Conservation (phyloP, 2,888 invertebrate species). For the Drosophila borealis region DNA sequence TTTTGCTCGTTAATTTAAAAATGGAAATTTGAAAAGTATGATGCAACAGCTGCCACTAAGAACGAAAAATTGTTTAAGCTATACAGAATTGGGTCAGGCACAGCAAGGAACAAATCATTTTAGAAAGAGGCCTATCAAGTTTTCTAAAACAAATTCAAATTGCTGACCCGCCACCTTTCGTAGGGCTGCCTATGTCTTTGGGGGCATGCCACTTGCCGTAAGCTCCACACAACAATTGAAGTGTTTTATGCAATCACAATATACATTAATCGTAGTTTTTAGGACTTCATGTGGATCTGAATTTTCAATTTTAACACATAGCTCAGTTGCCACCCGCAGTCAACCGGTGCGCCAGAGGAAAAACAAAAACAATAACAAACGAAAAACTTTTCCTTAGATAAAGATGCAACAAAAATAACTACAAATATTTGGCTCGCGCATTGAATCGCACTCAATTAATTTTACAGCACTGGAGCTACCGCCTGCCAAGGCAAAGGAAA, state of each 20-base stretch:
- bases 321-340: slow-evolving; percentile 66
- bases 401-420: slow-evolving; percentile 30
- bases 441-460: slow-evolving; percentile 72
- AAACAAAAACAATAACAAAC: slow-evolving; percentile 12
- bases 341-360: slow-evolving; percentile 20
- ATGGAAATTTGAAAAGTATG: slow-evolving; percentile 22
- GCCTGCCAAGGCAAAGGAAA: slow-evolving; percentile 14
- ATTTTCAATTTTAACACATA: slow-evolving; percentile 55
- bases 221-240: slow-evolving; percentile 19
- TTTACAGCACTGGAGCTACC: slow-evolving; percentile 46
- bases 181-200: not conserved
- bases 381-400: slow-evolving; percentile 10
- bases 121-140: slow-evolving; percentile 8
- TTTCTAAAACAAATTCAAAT: slow-evolving; percentile 5
- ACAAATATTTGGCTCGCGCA: slow-evolving; percentile 48
- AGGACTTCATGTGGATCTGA: slow-evolving; percentile 42
- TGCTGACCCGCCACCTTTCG: not conserved
- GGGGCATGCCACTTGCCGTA: slow-evolving; percentile 8
- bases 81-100: slow-evolving; percentile 39
- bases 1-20: slow-evolving; percentile 46
- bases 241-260: slow-evolving; percentile 13
- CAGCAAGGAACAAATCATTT: slow-evolving; percentile 16
- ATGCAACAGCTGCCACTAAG: slow-evolving; percentile 56
- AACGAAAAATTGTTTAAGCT: slow-evolving; percentile 8
- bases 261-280: slow-evolving; percentile 26